These are phyloP conservation scores for Heterochromis multidens DNA, from an alignment of 2,113 vertebrate genomes.

Conservation along the genomic window DNA sequence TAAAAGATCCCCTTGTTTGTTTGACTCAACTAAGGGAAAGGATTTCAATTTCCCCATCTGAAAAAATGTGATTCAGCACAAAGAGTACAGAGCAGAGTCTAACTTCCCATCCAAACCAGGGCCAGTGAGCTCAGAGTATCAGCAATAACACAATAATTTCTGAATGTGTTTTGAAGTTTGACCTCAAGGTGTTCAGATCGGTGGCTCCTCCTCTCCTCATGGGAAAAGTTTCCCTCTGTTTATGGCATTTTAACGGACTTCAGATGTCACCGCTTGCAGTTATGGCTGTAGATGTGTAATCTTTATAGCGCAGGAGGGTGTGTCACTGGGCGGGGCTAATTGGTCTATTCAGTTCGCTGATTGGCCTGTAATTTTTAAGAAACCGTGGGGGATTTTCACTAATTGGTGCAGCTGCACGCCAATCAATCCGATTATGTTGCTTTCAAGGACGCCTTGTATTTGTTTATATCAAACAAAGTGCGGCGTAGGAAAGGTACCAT, in stretches of 20 bases:
- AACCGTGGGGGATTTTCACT: constrained; percentile 4
- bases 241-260: constrained; percentile 44
- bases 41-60: constrained; percentile 41
- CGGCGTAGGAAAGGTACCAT: background rate
- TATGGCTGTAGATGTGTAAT: background rate
- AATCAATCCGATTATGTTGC: constrained; percentile 45
- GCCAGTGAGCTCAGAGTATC: background rate
- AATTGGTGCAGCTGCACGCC: constrained; percentile 37
- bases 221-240: constrained; percentile 27
- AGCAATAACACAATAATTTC: background rate
- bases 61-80: constrained; percentile 32
- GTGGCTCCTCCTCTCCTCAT: constrained; percentile 34
- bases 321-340: constrained; percentile 47
- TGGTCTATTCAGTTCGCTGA: constrained; percentile 19
- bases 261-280: constrained; percentile 39
- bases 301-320: constrained; percentile 10
- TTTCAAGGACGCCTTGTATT: constrained; percentile 9
- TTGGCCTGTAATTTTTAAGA: background rate
- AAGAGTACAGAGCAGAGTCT: constrained; percentile 8
- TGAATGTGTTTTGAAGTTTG: constrained; percentile 33
- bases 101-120: constrained; percentile 23
- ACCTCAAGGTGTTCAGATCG: constrained; percentile 39
- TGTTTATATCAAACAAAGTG: background rate
- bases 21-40: constrained; percentile 1
- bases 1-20: background rate